Conservation (phyloP, 1,140 invertebrate genomes). For the Penaeus japonicus region DNA sequence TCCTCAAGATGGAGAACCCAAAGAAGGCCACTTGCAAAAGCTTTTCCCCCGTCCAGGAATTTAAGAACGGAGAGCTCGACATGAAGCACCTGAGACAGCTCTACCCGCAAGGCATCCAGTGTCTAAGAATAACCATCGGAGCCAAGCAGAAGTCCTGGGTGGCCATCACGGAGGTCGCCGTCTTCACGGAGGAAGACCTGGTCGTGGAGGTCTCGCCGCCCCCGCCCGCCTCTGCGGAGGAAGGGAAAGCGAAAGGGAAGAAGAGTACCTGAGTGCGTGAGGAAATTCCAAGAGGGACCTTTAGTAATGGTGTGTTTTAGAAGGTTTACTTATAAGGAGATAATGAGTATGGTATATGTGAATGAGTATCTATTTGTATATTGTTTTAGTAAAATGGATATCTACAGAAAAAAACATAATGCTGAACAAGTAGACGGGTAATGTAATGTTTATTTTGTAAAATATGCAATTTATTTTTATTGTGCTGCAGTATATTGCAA, state of each 20-base stretch:
- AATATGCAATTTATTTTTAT: no score
- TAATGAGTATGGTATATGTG: not conserved
- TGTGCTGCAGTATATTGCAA: no score
- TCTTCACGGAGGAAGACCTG: conserved; percentile 51
- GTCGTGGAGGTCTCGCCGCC: not conserved
- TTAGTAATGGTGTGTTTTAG: not conserved
- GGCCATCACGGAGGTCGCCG: conserved; percentile 56
- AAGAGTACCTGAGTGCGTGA: not conserved
- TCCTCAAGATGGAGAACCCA: conserved; percentile 49
- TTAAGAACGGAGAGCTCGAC: conserved; percentile 55
- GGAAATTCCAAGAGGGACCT: no score
- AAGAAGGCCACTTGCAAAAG: conserved; percentile 41
- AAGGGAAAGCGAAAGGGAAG: no score
- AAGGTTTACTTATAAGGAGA: not conserved
- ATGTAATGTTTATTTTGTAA: no score
- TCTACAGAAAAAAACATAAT: no score
- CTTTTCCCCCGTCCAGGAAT: conserved; percentile 44
- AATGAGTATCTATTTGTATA: no score
- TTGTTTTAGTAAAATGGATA: no score
- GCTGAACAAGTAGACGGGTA: no score
- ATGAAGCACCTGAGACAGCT: conserved; percentile 18
- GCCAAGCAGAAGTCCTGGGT: conserved; percentile 58
- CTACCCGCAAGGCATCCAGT: conserved; percentile 57
- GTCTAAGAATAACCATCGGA: conserved; percentile 52
- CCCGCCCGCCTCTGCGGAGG: not conserved